Evolutionary conservation across 2,797 vertebrate genomes (phyloP), one percentile per base, ranked within the genome.

Genomic region (Basileuterus tristriatus): DNA sequence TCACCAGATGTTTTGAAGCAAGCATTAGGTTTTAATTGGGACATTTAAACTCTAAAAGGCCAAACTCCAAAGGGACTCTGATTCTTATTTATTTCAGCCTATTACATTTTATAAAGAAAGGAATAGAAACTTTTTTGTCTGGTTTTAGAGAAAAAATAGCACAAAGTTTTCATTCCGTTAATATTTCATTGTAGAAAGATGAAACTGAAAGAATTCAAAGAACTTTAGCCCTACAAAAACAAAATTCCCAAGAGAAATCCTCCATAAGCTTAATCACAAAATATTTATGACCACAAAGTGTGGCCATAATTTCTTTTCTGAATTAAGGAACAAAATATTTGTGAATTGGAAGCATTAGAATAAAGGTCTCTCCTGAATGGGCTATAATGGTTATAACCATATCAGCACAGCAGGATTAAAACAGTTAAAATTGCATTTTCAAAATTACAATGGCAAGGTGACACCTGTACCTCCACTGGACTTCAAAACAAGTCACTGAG

Each of bases 1-100:
- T 87, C 79, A 95, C 60, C 94, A 96, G 93, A 94, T 93, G 94
- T 93, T 94, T 95, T 87, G 78, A 91, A 85, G 46, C 46, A 80
- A 92, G 62, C 20, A 41, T n/a, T 71, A 83, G 53, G 55, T 89
- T 89, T 96, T 95, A 96, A 93, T 87, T 96, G 93, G 49, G 90
- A 85, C 36, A 75, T 93, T 91, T 89, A 75, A 89, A 83, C 64
- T 75, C 59, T 58, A 77, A 92, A 92, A 94, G 87, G 36, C 46
- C 87, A 78, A 75, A 41, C 71, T 87, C 41, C 53, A 89, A 13
- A 65, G 72, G 30, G 43, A 85, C 12, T 34, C n/a, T 77, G 27
- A 21, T 77, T 9, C 50, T 79, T 83, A 68, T 81, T 95, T 91
- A 75, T 92, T 91, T 89, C 64, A 64, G 39, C 11, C 8, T 89